Base-by-base conservation (phyloP, 1,140 invertebrate genomes). In the Euwallacea fornicatus region DNA sequence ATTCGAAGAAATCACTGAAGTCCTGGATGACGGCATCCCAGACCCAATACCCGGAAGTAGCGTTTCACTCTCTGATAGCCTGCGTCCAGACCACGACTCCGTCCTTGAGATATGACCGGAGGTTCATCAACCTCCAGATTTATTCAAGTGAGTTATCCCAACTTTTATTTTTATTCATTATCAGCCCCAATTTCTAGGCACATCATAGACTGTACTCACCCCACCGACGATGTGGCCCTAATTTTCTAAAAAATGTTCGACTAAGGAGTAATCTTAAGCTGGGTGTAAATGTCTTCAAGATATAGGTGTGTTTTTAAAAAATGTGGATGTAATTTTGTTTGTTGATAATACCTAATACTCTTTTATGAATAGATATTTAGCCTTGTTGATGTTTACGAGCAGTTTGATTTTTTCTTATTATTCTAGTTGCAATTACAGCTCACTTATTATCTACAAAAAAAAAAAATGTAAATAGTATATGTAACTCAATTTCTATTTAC, bases 101-200 rank as follows among this genome's bases (percentile, higher is more conserved):
- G 73, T 80, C 47, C 73, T 81, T 58, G 79, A 81, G 76, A 81
- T 81, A 69, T 81, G 80, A 81, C 79, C 69, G n/a, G 71, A 75
- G 71, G n/a, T 77, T 16, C 76, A 76, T 56, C 73, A 76, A 46
- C 73, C 76, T 69, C 76, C 77, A 1, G 78, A 79, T 67, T 68
- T 77, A 50, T 71, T 66, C 53, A 71, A 47, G 69, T 71, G 59
- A 66, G 44, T 67, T n/a, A 42, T 11, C 21, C 10, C 6, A 61
- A 42, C 9, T 61, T 42, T 43, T 8, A 0, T 61, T 61, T n/a
- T 42, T n/a, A 0, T 9, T 42, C 6, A 53, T 13, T 53, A 41
- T 11, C 11, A 41, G 41, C 8, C 7, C 11, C 16, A 15, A 33
- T 42, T 56, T 79, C 75, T 58, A 75, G 74, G 72, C 75, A 79